These are phyloP conservation scores for Chrysocyon brachyurus DNA, from an alignment of 2,797 vertebrate species.

Conservation along the genomic window DNA sequence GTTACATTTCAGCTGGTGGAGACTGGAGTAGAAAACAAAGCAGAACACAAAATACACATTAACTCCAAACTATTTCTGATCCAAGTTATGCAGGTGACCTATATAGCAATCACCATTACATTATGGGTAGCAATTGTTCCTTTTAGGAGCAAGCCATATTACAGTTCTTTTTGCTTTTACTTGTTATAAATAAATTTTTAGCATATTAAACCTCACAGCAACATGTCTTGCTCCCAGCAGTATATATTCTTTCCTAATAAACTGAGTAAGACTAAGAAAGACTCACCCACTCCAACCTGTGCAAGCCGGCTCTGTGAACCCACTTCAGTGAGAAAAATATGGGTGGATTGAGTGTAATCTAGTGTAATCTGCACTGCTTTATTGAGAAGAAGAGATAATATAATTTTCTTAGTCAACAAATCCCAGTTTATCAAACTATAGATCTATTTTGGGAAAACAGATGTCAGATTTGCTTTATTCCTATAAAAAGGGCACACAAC, in stretches of 20 bases:
- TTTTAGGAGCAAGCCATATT: not conserved
- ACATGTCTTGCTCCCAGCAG: not conserved
- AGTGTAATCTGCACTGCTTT: not conserved
- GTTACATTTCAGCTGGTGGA: not conserved
- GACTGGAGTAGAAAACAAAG: not conserved
- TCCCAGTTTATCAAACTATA: not conserved
- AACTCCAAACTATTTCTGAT: constrained; percentile 31
- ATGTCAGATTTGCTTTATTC: constrained; percentile 37
- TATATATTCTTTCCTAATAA: not conserved
- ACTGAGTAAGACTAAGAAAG: not conserved
- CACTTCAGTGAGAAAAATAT: not conserved
- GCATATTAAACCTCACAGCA: not conserved
- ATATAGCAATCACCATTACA: not conserved
- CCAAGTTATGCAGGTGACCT: not conserved
- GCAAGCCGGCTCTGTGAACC: not conserved
- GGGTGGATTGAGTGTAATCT: not conserved
- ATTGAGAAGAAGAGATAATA: not conserved
- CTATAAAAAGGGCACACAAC: not conserved
- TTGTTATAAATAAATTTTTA: constrained; percentile 41
- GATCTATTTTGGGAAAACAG: constrained; percentile 35
- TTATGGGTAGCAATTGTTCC: not conserved
- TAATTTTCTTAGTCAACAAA: not conserved
- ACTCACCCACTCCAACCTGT: not conserved
- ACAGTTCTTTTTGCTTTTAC: not conserved
- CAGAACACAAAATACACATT: not conserved